phyloP scores from a whole-genome alignment of 1,140 invertebrate genomes.

The Coptotermes formosanus region DNA sequence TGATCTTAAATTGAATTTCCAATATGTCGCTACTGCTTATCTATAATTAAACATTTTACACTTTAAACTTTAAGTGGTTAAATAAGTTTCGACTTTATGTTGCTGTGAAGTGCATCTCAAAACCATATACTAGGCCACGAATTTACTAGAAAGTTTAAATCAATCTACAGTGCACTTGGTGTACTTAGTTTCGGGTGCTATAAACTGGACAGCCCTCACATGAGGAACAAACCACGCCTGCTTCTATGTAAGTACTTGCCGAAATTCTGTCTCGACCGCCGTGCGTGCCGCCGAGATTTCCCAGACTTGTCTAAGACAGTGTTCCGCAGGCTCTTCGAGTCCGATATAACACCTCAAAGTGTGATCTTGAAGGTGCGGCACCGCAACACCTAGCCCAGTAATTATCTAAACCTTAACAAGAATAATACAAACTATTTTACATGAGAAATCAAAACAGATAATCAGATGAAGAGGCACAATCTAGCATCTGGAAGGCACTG shows the following conservation, averaged over 20 bases:
- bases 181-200: too few species aligned
- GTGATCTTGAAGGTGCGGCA: background rate
- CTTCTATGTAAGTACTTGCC: background rate
- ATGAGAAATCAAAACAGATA: background rate
- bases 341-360: slow-evolving; percentile 12
- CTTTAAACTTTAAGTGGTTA: too few species aligned
- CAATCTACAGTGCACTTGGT: too few species aligned
- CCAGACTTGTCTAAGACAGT: background rate
- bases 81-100: too few species aligned
- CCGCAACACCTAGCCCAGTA: background rate
- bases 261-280: background rate
- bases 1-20: too few species aligned
- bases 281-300: background rate
- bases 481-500: background rate
- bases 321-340: background rate
- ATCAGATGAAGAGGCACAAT: background rate
- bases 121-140: too few species aligned
- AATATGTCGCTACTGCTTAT: too few species aligned
- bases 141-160: too few species aligned
- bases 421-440: background rate
- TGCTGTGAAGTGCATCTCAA: too few species aligned
- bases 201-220: background rate
- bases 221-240: background rate
- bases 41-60: too few species aligned
- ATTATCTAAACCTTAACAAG: background rate